These are phyloP conservation scores for Macaria liturata DNA, from an alignment of 2,888 invertebrate species.

Conservation along the genomic window DNA sequence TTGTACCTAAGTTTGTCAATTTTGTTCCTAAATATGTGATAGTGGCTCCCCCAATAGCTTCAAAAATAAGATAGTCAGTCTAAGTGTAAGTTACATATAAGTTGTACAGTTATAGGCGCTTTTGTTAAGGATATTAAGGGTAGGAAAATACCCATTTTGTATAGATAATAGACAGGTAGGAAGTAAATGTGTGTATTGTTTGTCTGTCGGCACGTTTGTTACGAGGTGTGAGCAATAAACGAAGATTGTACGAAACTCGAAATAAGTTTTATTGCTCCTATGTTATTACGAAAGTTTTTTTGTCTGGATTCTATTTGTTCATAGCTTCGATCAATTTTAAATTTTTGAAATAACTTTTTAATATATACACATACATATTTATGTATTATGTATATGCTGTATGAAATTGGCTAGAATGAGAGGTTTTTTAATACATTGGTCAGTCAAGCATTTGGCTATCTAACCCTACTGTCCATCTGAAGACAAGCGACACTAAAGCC, in stretches of 20 bases:
- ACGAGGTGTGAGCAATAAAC: conserved; percentile 15
- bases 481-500: too few relatives aligned
- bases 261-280: neutral
- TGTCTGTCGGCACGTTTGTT: conserved; percentile 34
- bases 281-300: neutral
- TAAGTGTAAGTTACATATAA: conserved; percentile 13
- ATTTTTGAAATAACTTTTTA: too few relatives aligned
- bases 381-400: too few relatives aligned
- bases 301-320: neutral
- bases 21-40: too few relatives aligned
- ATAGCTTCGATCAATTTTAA: too few relatives aligned
- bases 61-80: too few relatives aligned
- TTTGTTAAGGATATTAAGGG: conserved; percentile 5
- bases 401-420: too few relatives aligned
- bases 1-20: neutral
- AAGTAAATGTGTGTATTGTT: conserved; percentile 20
- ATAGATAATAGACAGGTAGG: conserved; percentile 19
- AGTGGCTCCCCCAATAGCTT: too few relatives aligned
- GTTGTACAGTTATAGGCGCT: conserved; percentile 20
- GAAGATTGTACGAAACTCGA: neutral
- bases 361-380: too few relatives aligned
- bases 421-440: too few relatives aligned
- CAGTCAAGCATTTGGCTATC: too few relatives aligned
- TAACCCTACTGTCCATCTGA: too few relatives aligned
- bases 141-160: conserved; percentile 12